Percentiles rank a stretch among this genome's conserved stretches.
phyloP scores from a whole-genome alignment of 2,113 vertebrate species.

The Cacatua alba region DNA sequence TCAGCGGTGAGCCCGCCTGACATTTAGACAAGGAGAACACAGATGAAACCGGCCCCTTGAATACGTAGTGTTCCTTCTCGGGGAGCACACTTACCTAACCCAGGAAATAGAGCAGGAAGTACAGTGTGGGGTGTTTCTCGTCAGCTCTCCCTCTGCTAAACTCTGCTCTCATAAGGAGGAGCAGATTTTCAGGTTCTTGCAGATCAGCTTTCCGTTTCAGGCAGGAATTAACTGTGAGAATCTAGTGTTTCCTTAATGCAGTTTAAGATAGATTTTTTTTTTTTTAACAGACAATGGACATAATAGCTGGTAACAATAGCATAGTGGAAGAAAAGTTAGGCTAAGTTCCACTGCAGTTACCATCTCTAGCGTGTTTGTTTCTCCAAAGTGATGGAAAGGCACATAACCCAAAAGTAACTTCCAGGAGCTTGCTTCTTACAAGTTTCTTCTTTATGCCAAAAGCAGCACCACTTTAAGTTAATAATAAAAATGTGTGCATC shows the following conservation, averaged over 20 bases:
- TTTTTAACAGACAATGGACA: neutral
- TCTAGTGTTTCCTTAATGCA: neutral
- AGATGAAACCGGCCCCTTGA: too few relatives aligned
- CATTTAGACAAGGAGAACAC: neutral
- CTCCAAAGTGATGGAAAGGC: neutral
- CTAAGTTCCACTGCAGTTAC: neutral
- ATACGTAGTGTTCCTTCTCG: neutral
- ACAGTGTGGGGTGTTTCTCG: fast-evolving
- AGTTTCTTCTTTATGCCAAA: neutral
- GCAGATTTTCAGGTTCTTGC: neutral
- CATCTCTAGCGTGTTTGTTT: neutral
- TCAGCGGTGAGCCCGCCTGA: neutral
- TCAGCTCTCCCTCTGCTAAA: neutral
- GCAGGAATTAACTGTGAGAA: neutral
- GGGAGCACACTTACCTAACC: neutral
- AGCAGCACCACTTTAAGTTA: neutral
- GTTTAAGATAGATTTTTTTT: neutral
- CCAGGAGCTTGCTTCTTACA: neutral
- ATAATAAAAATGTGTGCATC: neutral
- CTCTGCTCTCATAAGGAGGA: neutral
- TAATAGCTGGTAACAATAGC: neutral
- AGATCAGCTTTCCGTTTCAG: neutral
- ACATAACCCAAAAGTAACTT: neutral
- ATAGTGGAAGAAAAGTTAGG: neutral
- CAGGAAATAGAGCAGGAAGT: neutral